phyloP scores from a whole-genome alignment of 2,113 vertebrate genomes.

The Amphilophus citrinellus region DNA sequence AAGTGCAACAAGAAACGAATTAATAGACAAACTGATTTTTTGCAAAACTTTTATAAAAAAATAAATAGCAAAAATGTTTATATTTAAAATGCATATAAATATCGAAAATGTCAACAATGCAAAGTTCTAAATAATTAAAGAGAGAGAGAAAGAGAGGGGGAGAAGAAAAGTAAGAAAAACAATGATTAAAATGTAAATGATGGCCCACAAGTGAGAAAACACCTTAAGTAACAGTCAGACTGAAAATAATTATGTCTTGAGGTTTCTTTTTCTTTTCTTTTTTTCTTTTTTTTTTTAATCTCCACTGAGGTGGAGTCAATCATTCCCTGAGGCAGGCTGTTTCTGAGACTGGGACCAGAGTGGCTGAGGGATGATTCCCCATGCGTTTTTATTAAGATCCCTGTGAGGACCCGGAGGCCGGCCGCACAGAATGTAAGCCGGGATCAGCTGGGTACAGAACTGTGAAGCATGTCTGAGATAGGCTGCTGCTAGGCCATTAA shows the following conservation, averaged over 20 bases:
- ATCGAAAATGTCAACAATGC: background rate
- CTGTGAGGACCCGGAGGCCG: background rate
- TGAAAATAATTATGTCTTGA: background rate
- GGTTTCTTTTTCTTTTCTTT: background rate
- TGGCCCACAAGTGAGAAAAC: background rate
- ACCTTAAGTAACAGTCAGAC: background rate
- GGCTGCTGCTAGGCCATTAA: background rate
- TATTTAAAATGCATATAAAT: background rate
- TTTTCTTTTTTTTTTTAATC: background rate
- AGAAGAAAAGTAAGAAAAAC: background rate
- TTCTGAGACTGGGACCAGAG: background rate
- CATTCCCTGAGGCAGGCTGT: background rate
- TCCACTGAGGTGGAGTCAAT: background rate
- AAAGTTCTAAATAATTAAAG: background rate
- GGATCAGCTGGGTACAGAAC: background rate
- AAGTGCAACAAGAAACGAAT: background rate
- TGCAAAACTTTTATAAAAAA: background rate
- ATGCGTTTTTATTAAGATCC: slow-evolving; percentile 8
- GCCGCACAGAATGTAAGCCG: background rate
- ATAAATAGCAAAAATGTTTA: background rate
- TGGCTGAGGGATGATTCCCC: background rate
- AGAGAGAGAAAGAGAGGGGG: background rate
- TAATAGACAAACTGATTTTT: background rate
- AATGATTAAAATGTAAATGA: background rate
- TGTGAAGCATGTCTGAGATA: background rate